Evolutionary conservation across 2,888 invertebrate genomes (phyloP), one percentile per base, ranked within the genome.

Genomic region (Ecliptopera silaceata): DNA sequence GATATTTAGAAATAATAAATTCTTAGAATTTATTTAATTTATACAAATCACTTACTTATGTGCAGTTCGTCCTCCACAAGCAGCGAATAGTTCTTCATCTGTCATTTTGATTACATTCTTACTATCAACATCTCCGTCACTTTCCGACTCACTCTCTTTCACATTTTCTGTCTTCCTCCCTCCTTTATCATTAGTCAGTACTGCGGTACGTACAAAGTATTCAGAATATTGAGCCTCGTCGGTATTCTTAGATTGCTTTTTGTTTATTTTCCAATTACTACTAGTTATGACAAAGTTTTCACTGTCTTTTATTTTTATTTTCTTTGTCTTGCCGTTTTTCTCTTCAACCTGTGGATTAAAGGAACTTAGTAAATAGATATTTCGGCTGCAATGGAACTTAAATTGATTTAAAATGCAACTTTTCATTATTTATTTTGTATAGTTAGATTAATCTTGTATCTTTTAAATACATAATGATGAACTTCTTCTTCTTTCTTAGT

Each of bases 61-160:
- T 1, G 95, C 96, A 1, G 97, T 97, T 68, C 96, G 90, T 2
- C 96, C 96, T 44, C 94, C 95, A 81, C 97, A 97, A 0, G 95
- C 95, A 31, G 93, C 93, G 80, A 96, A 96, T 26, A 97, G 79
- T 69, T 97, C 94, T 55, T 97, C 96, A 84, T 97, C 97, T 0
- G 94, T 94, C 68, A 96, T 75, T 57, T 79, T 82, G 12, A 78
- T 68, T 0, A 80, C 74, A 71, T 82, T 78, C 54, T 68, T 77
- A 29, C 68, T 77, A 0, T 62, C 36, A 3, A 34, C 15, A 34
- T n/a, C 67, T 1, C 49, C 69, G 1, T 84, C 83, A 15, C 71
- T 77, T 1, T 83, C 82, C 0, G 79, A 78, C 3, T 82, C 83
- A 0, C 74, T 68, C 3, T 76, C 80, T 10, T 61, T 66, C 0